These are phyloP conservation scores for Eudemis profundana DNA, from an alignment of 2,888 invertebrate species.

Conservation along the genomic window DNA sequence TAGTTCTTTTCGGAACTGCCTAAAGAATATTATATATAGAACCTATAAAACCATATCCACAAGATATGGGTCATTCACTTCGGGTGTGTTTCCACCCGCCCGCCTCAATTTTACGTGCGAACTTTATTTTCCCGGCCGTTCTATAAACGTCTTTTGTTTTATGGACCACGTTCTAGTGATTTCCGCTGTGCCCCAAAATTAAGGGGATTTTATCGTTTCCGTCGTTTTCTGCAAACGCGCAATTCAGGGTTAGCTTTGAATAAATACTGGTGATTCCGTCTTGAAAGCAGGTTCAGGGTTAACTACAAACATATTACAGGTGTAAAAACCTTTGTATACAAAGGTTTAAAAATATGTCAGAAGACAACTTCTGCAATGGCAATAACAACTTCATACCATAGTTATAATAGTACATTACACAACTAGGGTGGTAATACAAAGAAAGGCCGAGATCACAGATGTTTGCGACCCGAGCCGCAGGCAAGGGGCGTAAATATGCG, in stretches of 20 bases:
- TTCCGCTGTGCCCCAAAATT: constrained; percentile 23
- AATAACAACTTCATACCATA: no score
- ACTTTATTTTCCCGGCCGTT: constrained; percentile 18
- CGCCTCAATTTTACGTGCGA: constrained; percentile 17
- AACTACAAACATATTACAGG: background rate
- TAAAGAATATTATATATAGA: no score
- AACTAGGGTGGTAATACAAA: no score
- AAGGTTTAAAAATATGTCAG: no score
- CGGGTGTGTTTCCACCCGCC: background rate
- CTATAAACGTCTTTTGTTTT: constrained; percentile 30
- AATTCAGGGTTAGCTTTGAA: constrained; percentile 9
- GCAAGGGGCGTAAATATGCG: no score
- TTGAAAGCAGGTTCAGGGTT: background rate
- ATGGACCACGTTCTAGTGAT: constrained; percentile 20
- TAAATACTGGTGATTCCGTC: background rate
- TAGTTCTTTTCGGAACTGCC: no score
- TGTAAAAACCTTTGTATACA: no score
- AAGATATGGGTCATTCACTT: background rate
- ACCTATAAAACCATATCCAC: background rate
- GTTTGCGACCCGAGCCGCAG: no score
- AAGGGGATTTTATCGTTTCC: constrained; percentile 25
- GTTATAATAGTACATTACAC: no score
- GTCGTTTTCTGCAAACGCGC: constrained; percentile 2
- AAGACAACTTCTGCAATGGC: no score
- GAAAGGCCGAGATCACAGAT: no score